These are phyloP conservation scores for Oscheius sp. DNA, from an alignment of 2,888 invertebrate species.

Conservation along the genomic window DNA sequence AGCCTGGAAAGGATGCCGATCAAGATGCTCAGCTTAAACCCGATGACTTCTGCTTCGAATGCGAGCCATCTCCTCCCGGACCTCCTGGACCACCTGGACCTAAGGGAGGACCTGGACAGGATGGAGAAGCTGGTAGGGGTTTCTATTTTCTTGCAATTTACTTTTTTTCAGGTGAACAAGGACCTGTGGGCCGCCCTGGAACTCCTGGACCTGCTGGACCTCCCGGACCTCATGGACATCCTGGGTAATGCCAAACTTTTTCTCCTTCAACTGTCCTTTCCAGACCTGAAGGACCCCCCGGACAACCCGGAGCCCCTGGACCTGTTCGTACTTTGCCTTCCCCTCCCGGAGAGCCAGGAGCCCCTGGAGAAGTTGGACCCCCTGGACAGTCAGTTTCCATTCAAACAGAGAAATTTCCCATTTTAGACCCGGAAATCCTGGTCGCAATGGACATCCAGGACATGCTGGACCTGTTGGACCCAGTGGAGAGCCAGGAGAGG, in stretches of 20 bases:
- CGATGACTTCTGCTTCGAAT: slow-evolving; percentile 56
- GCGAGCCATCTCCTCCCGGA: slow-evolving; percentile 44
- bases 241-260: slow-evolving; percentile 6
- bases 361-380: slow-evolving; percentile 54
- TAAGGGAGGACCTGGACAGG: slow-evolving; percentile 17
- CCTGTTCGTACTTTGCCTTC: slow-evolving; percentile 38
- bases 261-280: slow-evolving; percentile 42
- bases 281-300: too few species aligned
- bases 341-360: slow-evolving; percentile 47
- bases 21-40: slow-evolving; percentile 39
- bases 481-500: slow-evolving; percentile 46
- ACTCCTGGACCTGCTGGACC: slow-evolving; percentile 20
- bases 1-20: slow-evolving; percentile 37
- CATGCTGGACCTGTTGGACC: slow-evolving; percentile 54
- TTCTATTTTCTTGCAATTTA: too few species aligned
- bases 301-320: slow-evolving; percentile 40
- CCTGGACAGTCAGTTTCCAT: slow-evolving; percentile 37
- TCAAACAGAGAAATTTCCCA: too few species aligned
- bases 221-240: slow-evolving; percentile 47
- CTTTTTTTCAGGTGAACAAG: background rate
- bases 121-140: slow-evolving; percentile 8
- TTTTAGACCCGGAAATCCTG: slow-evolving; percentile 34
- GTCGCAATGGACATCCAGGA: slow-evolving; percentile 57
- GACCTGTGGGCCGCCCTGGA: slow-evolving; percentile 32
- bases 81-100: slow-evolving; percentile 30